Evolutionary conservation across 2,888 invertebrate species (phyloP).

Genomic region (Phragmatobia fuliginosa): DNA sequence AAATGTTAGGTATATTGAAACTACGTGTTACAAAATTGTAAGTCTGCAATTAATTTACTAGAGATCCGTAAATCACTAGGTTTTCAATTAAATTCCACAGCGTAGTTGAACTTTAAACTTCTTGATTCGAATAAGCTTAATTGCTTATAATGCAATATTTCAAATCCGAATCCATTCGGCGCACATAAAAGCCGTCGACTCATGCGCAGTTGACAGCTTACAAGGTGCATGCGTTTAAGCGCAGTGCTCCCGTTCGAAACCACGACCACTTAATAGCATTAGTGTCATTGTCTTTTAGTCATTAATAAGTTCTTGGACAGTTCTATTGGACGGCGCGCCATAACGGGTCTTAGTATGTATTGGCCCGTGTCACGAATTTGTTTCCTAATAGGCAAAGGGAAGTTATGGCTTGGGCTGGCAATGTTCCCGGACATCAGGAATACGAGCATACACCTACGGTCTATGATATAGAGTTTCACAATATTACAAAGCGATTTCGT

Average conservation of each 20-base stretch:
- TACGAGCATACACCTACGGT: slow-evolving; percentile 47
- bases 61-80: slow-evolving; percentile 26
- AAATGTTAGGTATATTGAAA: background rate
- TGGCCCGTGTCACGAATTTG: slow-evolving; percentile 79
- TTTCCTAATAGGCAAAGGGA: slow-evolving; percentile 60
- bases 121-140: slow-evolving; percentile 34
- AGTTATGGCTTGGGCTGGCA: slow-evolving; percentile 54
- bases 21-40: background rate
- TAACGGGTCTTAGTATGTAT: slow-evolving; percentile 70
- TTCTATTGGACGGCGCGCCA: slow-evolving; percentile 78
- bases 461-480: slow-evolving; percentile 52
- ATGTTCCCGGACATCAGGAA: slow-evolving; percentile 55
- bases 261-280: slow-evolving; percentile 80
- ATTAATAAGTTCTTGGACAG: slow-evolving; percentile 82
- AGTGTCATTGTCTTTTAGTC: slow-evolving; percentile 79
- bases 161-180: slow-evolving; percentile 37
- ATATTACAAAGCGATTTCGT: slow-evolving; percentile 48
- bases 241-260: slow-evolving; percentile 64
- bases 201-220: slow-evolving; percentile 48
- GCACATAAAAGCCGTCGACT: slow-evolving; percentile 38
- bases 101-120: slow-evolving; percentile 42
- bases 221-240: slow-evolving; percentile 67
- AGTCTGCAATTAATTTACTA: slow-evolving; percentile 11
- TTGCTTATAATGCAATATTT: slow-evolving; percentile 46
- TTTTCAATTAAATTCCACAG: slow-evolving; percentile 38